A percentile compares a stretch with the other conserved stretches of the same genome.
These are phyloP conservation scores for Sakesphorus luctuosus DNA, from an alignment of 2,113 vertebrate genomes.

Conservation along the genomic window DNA sequence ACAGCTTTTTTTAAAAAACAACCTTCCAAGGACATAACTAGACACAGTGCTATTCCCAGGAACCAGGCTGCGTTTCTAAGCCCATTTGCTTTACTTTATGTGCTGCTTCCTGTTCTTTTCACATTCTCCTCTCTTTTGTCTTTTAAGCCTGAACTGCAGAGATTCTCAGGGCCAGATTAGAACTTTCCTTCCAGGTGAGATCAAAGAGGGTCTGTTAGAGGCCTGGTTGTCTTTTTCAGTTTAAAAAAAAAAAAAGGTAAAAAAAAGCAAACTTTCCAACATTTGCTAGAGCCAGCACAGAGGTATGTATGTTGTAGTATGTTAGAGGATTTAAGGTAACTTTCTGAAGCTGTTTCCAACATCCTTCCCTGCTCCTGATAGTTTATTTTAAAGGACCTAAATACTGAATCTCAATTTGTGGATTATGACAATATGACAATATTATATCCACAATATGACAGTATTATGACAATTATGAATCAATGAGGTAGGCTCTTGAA, in stretches of 20 bases:
- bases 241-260: not conserved
- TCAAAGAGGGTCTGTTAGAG: conserved; percentile 68
- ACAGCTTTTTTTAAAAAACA: not conserved
- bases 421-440: not conserved
- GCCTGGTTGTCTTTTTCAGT: not conserved
- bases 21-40: conserved; percentile 24
- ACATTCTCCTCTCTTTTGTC: conserved; percentile 50
- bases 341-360: not conserved
- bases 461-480: not conserved
- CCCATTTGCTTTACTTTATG: conserved; percentile 42
- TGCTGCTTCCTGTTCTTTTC: conserved; percentile 59
- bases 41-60: not conserved
- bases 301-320: not conserved
- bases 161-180: conserved; percentile 36
- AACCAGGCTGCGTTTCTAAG: conserved; percentile 23
- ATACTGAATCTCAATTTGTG: not conserved
- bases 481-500: not conserved
- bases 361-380: not conserved
- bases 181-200: conserved; percentile 67
- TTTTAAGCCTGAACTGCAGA: conserved; percentile 54
- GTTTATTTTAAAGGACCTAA: not conserved
- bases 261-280: conserved; percentile 27
- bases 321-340: not conserved
- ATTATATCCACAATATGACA: not conserved
- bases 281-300: conserved; percentile 38